Percentiles rank a stretch among this genome's conserved stretches.
Evolutionary conservation across 2,888 invertebrate genomes (phyloP).

Genomic region (Eupithecia vulgata): DNA sequence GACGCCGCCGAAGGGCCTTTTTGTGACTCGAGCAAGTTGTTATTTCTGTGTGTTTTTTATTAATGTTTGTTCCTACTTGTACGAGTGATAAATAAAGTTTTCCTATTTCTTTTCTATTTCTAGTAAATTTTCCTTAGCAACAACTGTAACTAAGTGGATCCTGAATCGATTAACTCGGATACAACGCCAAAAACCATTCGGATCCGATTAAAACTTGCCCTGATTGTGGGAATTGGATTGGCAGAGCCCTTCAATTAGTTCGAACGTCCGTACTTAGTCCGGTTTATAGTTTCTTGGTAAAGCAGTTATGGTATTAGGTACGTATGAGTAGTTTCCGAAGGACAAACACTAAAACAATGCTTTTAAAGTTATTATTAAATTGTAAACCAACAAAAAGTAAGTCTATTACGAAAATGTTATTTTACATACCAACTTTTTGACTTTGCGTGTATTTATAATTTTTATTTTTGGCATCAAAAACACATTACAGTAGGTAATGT

Average conservation of each 20-base stretch:
- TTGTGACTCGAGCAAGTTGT: no score
- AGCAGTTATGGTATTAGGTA: neutral
- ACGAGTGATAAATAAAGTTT: no score
- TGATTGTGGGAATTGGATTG: constrained; percentile 24
- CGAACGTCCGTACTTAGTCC: constrained; percentile 9
- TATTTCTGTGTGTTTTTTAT: no score
- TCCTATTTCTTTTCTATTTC: no score
- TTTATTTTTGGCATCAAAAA: no score
- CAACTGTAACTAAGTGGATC: neutral
- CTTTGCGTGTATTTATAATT: no score
- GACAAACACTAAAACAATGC: neutral
- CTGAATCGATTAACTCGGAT: constrained; percentile 16
- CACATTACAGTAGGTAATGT: no score
- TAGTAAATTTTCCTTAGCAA: neutral
- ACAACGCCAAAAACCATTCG: constrained; percentile 20
- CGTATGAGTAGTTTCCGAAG: neutral
- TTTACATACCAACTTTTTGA: no score
- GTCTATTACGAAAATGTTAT: no score
- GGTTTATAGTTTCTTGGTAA: constrained; percentile 19
- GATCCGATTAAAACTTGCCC: constrained; percentile 27
- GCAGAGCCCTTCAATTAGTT: constrained; percentile 26
- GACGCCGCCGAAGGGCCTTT: no score
- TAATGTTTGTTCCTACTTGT: no score
- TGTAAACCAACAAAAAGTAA: no score
- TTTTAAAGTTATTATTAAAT: neutral